Evolutionary conservation across 64 coral and sea anemone species (phyloP).

Genomic region (Porites australiensis): DNA sequence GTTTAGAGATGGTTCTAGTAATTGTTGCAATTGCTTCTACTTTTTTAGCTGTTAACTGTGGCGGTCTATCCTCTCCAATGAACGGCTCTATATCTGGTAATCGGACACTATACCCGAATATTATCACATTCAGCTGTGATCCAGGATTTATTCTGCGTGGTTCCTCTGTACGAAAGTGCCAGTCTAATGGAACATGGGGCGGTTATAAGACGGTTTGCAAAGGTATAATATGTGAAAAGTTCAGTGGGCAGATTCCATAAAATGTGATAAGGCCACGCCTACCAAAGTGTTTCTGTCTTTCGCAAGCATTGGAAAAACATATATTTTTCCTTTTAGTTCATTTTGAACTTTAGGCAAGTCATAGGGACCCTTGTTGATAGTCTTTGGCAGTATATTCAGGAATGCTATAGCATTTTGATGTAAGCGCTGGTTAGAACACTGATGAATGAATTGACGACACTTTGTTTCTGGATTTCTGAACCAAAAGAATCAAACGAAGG

Average conservation of each 20-base stretch:
- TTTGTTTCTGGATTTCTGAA: no score
- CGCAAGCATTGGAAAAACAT: not conserved
- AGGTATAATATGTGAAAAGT: not conserved
- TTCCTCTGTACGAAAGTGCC: not conserved
- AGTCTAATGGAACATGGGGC: constrained; percentile 15
- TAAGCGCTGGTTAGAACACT: no score
- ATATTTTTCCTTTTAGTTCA: no score
- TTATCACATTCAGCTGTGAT: constrained; percentile 3
- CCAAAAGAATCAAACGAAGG: no score
- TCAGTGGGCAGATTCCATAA: no score
- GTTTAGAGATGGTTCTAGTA: not conserved
- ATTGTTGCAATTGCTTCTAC: not conserved
- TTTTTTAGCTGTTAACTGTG: not conserved
- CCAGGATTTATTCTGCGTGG: constrained; percentile 35
- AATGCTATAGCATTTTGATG: not conserved
- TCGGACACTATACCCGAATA: not conserved
- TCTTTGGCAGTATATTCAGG: no score
- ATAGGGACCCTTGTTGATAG: no score
- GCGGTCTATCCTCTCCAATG: not conserved
- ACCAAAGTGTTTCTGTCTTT: no score
- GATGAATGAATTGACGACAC: no score
- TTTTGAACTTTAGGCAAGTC: no score
- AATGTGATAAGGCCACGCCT: no score
- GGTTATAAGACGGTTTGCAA: constrained; percentile 18
- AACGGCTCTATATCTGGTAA: not conserved